Evolutionary conservation across 2,113 vertebrate species (phyloP).

Genomic region (Tetraodon nigroviridis): DNA sequence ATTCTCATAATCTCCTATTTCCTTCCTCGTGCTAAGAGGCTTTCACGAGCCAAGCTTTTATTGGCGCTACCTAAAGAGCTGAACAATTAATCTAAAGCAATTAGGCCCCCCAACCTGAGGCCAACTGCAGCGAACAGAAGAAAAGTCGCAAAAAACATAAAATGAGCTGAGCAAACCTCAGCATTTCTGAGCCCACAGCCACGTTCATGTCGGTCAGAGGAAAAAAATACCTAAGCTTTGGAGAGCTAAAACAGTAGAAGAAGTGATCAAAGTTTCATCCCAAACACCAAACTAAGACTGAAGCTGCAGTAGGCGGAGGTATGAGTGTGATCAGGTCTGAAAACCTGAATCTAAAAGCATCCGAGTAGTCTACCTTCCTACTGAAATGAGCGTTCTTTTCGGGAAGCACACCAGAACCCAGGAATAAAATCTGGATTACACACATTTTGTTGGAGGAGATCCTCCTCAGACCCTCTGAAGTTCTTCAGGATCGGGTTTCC

Average conservation of each 20-base stretch:
- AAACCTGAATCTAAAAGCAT: neutral
- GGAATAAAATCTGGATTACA: constrained; percentile 35
- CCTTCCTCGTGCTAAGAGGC: too few relatives aligned
- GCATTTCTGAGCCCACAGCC: constrained; percentile 11
- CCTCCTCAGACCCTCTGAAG: constrained; percentile 44
- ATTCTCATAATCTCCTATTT: too few relatives aligned
- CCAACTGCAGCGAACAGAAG: neutral
- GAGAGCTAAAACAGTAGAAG: neutral
- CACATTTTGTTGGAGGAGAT: constrained; percentile 37
- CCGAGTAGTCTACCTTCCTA: neutral
- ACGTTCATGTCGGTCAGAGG: constrained; percentile 1
- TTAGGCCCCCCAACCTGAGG: too few relatives aligned
- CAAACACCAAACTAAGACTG: neutral
- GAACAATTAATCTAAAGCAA: too few relatives aligned
- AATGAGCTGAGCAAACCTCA: constrained; percentile 4
- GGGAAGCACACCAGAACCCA: constrained; percentile 38
- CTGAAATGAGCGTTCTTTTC: constrained; percentile 26
- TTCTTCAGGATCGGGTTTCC: constrained; percentile 61
- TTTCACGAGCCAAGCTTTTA: too few relatives aligned
- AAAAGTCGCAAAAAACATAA: neutral
- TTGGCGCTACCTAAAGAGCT: too few relatives aligned
- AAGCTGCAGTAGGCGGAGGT: neutral
- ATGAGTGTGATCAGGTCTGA: neutral
- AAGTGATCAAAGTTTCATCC: neutral
- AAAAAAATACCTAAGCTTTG: constrained; percentile 2